Percentiles rank a stretch among this genome's conserved stretches.
phyloP scores from a whole-genome alignment of 2,888 invertebrate genomes.

The Pediacus dermestoides region DNA sequence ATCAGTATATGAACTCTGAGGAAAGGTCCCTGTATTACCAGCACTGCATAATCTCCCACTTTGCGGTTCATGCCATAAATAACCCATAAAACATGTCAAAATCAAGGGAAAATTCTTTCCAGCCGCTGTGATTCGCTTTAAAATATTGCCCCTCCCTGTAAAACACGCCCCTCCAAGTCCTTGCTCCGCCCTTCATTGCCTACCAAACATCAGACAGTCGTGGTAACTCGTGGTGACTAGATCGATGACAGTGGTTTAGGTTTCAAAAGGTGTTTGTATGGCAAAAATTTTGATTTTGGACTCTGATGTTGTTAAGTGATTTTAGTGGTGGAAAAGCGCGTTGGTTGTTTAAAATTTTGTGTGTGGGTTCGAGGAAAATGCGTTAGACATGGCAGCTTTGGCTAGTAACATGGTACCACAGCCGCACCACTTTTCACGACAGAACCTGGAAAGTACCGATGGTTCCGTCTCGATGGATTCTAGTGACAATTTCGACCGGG shows the following conservation, averaged over 20 bases:
- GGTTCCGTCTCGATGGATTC: slow-evolving; percentile 47
- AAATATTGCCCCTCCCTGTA: slow-evolving; percentile 26
- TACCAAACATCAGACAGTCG: slow-evolving; percentile 42
- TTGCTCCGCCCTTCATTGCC: slow-evolving; percentile 40
- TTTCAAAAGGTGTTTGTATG: too few species aligned
- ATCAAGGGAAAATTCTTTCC: slow-evolving; percentile 26
- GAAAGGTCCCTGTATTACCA: slow-evolving; percentile 20
- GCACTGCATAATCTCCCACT: slow-evolving; percentile 37
- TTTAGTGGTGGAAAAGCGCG: too few species aligned
- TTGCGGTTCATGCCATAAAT: slow-evolving; percentile 39
- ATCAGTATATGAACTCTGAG: too few species aligned
- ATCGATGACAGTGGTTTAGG: slow-evolving; percentile 36
- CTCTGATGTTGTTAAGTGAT: too few species aligned
- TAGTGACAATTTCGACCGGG: slow-evolving; percentile 42
- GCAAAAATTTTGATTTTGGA: too few species aligned
- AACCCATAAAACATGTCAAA: slow-evolving; percentile 45
- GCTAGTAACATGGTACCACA: slow-evolving; percentile 37
- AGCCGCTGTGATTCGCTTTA: slow-evolving; percentile 37
- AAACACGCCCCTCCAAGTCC: slow-evolving; percentile 30
- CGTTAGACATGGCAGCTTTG: slow-evolving; percentile 36
- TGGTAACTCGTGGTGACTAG: slow-evolving; percentile 43
- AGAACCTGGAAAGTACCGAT: slow-evolving; percentile 41
- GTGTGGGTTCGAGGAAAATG: too few species aligned
- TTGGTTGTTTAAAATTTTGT: not conserved
- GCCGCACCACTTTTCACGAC: slow-evolving; percentile 36